Evolutionary conservation across 2,888 invertebrate species (phyloP).

Genomic region (Linnaemya vulpina): DNA sequence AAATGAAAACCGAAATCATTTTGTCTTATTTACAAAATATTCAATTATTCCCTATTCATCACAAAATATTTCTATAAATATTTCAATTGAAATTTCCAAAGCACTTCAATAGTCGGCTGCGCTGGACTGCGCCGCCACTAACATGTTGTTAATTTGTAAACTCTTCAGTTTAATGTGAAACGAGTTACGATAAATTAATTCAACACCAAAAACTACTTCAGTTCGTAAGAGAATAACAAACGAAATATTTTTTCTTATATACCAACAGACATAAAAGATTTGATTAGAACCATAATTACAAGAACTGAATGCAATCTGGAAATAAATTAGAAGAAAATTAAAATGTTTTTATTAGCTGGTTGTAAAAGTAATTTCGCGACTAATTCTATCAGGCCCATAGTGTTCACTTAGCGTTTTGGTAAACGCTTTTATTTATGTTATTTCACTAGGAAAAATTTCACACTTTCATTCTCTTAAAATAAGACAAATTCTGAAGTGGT

Average conservation of each 20-base stretch:
- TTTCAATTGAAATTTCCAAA: conserved; percentile 65
- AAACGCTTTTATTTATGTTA: too few relatives aligned
- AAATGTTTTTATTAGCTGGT: too few relatives aligned
- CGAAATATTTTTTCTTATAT: too few relatives aligned
- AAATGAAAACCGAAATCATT: conserved; percentile 4
- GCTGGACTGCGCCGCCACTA: conserved; percentile 5
- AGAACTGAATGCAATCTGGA: conserved; percentile 19
- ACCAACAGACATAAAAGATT: not conserved
- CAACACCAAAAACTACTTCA: conserved; percentile 41
- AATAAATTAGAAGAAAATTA: conserved; percentile 23
- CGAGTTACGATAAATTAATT: conserved; percentile 51
- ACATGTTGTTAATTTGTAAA: conserved; percentile 40
- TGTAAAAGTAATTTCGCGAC: not conserved
- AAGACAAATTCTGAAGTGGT: too few relatives aligned
- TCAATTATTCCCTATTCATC: conserved; percentile 9
- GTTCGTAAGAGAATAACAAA: not conserved
- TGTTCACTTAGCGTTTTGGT: too few relatives aligned
- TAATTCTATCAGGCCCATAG: not conserved
- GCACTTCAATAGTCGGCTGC: conserved; percentile 56
- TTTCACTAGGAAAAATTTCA: not conserved
- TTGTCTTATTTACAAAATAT: not conserved
- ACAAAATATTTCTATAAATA: conserved; percentile 37
- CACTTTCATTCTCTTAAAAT: too few relatives aligned
- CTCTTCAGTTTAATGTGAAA: conserved; percentile 53
- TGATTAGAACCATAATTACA: not conserved